Evolutionary conservation across 2,797 vertebrate genomes (phyloP), one percentile per base, ranked within the genome.

Genomic region (Danio aesculapii): DNA sequence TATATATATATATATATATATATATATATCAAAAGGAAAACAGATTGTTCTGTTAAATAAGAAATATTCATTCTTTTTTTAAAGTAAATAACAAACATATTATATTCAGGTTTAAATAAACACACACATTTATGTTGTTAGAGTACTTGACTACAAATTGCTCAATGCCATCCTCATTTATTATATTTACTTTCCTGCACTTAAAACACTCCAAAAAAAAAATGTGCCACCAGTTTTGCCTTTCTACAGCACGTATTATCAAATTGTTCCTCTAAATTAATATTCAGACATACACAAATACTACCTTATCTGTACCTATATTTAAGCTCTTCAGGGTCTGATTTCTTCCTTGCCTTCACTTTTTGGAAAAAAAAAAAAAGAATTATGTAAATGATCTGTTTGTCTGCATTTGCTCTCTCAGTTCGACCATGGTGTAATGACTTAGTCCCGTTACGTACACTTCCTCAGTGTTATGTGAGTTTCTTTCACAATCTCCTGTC

Each of bases 361-460:
- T 73, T 82, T 75, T 62, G 72, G 63, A 49, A 75, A n/a, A 64
- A 64, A 75, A 69, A 79, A 30, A 1, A 30, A 47, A n/a, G 58
- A 66, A 84, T 21, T 50, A 84, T 66, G 69, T 53, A 79, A 68
- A 77, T 43, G 19, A 55, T 73, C 70, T 10, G 12, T 64, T 50
- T 69, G 21, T 58, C 55, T 4, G 2, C 75, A 50, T 83, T 84
- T 83, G 72, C 67, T 76, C 62, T 64, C 49, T 50, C 75, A 17
- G 77, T 84, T 82, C 66, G 49, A 68, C 63, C 46, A 74, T 71
- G 44, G 52, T 84, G 81, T 30, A 30, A 87, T 84, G 76, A 88
- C 79, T 77, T 86, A 82, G 74, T 77, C 68, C 74, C 12, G 10
- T 67, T 81, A 50, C 6, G 16, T 82, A 75, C 64, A 83, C 46